Evolutionary conservation across 2,888 invertebrate species (phyloP).

Genomic region (Ormyrus nitidulus): DNA sequence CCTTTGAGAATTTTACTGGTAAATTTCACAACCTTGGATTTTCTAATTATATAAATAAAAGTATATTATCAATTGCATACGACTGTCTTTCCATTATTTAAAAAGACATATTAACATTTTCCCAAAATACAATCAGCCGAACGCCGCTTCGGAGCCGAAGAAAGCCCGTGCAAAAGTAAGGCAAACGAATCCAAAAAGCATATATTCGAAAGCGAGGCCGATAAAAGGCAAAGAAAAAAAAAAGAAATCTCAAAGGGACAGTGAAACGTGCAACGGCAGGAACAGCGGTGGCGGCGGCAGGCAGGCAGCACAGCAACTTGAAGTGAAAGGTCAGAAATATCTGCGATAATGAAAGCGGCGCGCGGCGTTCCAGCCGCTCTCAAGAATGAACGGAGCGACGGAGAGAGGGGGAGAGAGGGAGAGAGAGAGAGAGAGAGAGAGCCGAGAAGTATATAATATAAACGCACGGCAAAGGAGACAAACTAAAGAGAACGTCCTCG

Average conservation of each 20-base stretch:
- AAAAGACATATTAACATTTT: no score
- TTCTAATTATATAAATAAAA: no score
- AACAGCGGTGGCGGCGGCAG: not conserved
- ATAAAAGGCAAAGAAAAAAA: not conserved
- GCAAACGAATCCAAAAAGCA: not conserved
- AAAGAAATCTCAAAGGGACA: not conserved
- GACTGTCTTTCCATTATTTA: no score
- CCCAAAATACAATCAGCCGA: no score
- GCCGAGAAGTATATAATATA: no score
- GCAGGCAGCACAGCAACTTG: not conserved
- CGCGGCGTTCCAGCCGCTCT: slow-evolving; percentile 36
- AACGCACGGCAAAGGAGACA: no score
- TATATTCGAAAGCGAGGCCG: not conserved
- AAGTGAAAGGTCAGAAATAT: slow-evolving; percentile 52
- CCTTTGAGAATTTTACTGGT: no score
- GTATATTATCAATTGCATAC: no score
- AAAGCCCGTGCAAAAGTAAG: not conserved
- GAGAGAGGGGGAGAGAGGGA: slow-evolving; percentile 23
- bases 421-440: slow-evolving; percentile 41
- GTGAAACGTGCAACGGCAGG: not conserved
- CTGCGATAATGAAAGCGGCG: slow-evolving; percentile 46
- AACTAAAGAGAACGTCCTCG: no score
- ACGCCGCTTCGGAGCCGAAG: no score
- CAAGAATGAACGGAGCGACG: slow-evolving; percentile 18
- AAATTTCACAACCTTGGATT: no score